A percentile compares a stretch with the other conserved stretches of the same genome.
These are phyloP conservation scores for Lampris incognitus DNA, from an alignment of 2,113 vertebrate genomes.

Conservation along the genomic window DNA sequence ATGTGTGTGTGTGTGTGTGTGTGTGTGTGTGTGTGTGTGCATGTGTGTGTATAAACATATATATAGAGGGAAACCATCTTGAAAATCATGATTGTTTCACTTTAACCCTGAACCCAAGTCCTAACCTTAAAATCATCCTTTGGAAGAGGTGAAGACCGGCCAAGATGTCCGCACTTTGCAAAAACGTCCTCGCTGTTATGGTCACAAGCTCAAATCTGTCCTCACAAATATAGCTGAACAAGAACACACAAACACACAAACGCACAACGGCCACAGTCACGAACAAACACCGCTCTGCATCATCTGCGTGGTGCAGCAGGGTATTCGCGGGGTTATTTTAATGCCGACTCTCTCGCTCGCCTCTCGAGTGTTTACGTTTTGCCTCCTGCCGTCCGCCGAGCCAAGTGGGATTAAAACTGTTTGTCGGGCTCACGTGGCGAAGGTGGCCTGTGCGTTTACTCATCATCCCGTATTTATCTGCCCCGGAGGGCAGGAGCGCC, in stretches of 20 bases:
- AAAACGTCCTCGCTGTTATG: too few relatives aligned
- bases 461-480: conserved; percentile 70
- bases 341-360: conserved; percentile 62
- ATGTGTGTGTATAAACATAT: not conserved
- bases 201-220: too few relatives aligned
- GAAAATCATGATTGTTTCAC: too few relatives aligned
- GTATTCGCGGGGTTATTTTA: conserved; percentile 65
- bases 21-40: not conserved
- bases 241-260: not conserved
- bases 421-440: conserved; percentile 65
- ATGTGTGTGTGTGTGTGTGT: not conserved
- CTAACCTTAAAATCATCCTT: too few relatives aligned
- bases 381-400: conserved; percentile 63
- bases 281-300: conserved; percentile 48
- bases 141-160: too few relatives aligned
- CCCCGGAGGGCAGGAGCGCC: conserved; percentile 45
- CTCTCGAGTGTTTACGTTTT: conserved; percentile 64
- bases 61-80: too few relatives aligned
- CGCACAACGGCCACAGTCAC: conserved; percentile 17
- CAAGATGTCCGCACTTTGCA: too few relatives aligned
- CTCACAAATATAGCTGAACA: not conserved
- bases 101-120: too few relatives aligned
- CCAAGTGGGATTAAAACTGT: conserved; percentile 74
- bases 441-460: conserved; percentile 67
- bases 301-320: conserved; percentile 60